Evolutionary conservation across 2,797 vertebrate species (phyloP), one percentile per base, ranked within the genome.

Genomic region (Cephalopachus bancanus): DNA sequence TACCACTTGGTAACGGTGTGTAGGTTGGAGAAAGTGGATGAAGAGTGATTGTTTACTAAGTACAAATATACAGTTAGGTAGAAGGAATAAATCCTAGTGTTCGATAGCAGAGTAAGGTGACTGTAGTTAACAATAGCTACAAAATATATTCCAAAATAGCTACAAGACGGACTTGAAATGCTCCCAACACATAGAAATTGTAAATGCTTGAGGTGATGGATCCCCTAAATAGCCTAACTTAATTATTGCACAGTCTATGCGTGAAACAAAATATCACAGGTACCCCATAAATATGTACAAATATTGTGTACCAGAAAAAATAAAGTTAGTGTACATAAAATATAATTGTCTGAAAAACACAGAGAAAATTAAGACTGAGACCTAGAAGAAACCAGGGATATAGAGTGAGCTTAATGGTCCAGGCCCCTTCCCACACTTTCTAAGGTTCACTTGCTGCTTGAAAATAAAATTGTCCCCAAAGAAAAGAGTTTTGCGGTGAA

Each of bases 291-390:
- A 59, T 57, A 37, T 24, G 55, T 59, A 24, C n/a, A 59, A 33
- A 79, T 79, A 79, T 79, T 59, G 59, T 59, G 11, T n/a, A 59
- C 33, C 55, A 37, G 33, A 19, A 14, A 79, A 59, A 80, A 80
- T 80, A 60, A 93, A 95, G 44, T 74, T 75, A 89, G 44, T 79
- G 4, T 96, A 67, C 91, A 12, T 81, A 86, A 86, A 92, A 9
- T 37, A 55, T 20, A 83, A 64, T 49, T 86, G 84, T 15, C 55
- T 74, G 14, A 33, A 33, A 95, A 91, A 60, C 19, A 71, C 24
- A 93, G 30, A 89, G 6, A 5, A 15, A 30, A 93, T 78, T 88
- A 84, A 44, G 24, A 94, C 2, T 57, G 69, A 30, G 28, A 88
- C 17, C 3, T 22, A 62, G 51, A 76, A 51, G 37, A 89, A 92